phyloP scores from a whole-genome alignment of 2,888 invertebrate species.

The Poecilus cupreus region DNA sequence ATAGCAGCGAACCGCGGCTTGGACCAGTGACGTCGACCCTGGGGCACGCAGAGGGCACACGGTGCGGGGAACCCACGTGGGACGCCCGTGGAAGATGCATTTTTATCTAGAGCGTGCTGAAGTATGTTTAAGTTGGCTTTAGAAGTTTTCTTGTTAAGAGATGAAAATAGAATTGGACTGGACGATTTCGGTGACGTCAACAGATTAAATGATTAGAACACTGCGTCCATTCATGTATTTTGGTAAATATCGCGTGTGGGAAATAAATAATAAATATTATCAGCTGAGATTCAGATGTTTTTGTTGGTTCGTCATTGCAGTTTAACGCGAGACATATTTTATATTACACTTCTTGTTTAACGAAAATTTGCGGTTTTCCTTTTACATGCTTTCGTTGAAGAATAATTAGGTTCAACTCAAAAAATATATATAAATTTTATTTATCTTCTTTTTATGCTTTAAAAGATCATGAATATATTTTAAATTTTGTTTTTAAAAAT shows the following conservation, averaged over 20 bases:
- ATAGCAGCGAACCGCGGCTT: conserved; percentile 44
- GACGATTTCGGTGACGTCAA: background rate
- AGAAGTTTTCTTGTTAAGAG: background rate
- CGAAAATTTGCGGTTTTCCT: too few species aligned
- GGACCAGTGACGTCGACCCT: background rate
- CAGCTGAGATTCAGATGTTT: conserved; percentile 2
- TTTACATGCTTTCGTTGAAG: too few species aligned
- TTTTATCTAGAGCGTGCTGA: conserved; percentile 15
- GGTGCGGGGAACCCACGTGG: background rate
- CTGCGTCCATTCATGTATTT: conserved; percentile 35
- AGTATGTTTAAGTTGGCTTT: conserved; percentile 29
- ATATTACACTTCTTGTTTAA: background rate
- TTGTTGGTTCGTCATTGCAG: background rate
- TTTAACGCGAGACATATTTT: background rate
- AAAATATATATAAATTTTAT: too few species aligned
- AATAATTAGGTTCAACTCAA: too few species aligned
- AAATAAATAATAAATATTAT: conserved; percentile 29
- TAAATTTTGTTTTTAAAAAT: too few species aligned
- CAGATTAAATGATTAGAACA: conserved; percentile 1
- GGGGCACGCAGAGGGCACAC: background rate
- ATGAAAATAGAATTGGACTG: conserved; percentile 33
- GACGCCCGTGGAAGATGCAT: conserved; percentile 22
- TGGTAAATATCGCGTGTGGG: background rate
- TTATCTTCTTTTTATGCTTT: too few species aligned
- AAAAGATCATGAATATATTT: too few species aligned